These are phyloP conservation scores for Pterocles orientalis DNA, from an alignment of 2,113 vertebrate species.

Conservation along the genomic window DNA sequence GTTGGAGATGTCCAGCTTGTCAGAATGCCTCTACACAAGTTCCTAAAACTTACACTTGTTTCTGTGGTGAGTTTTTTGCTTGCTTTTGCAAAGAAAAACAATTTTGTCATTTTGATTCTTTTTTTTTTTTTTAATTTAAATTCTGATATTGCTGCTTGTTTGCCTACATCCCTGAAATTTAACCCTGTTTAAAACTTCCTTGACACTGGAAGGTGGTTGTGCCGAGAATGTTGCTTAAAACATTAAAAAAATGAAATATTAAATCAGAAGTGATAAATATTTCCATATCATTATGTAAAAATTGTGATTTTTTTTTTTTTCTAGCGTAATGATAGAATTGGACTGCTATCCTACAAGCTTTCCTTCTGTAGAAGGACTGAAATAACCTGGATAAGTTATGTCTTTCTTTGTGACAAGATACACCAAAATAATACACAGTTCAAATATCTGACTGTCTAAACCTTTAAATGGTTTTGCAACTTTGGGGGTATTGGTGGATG, in stretches of 20 bases:
- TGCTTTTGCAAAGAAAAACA: background rate
- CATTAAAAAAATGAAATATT: background rate
- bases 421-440: too few species aligned
- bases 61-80: conserved; percentile 88
- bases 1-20: conserved; percentile 97
- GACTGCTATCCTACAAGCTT: background rate
- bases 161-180: background rate
- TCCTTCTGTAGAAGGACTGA: too few species aligned
- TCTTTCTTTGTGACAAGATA: too few species aligned
- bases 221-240: background rate
- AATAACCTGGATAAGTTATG: too few species aligned
- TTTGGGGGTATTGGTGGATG: too few species aligned
- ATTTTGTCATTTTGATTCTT: background rate
- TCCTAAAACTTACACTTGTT: conserved; percentile 90
- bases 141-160: background rate
- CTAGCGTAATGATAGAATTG: background rate
- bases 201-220: background rate
- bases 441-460: too few species aligned
- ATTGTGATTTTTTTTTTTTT: background rate
- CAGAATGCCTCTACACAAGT: conserved; percentile 89
- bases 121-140: background rate
- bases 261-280: background rate
- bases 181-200: background rate
- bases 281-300: background rate
- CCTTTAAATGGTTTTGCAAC: too few species aligned